Conservation (phyloP, 2,113 vertebrate genomes). For the Syrmaticus mikado region DNA sequence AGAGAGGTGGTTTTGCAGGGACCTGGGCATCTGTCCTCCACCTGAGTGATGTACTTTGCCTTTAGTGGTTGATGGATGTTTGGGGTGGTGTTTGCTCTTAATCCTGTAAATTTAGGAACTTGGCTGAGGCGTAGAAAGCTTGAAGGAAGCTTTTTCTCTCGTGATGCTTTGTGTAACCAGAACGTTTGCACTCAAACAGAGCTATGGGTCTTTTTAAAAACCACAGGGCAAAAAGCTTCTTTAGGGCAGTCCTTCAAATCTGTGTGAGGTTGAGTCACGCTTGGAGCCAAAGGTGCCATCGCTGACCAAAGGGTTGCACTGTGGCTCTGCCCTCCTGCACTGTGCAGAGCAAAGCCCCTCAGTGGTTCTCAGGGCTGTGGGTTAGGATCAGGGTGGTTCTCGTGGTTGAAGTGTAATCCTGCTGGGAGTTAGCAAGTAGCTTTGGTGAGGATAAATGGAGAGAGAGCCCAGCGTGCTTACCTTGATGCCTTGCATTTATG, state of each 20-base stretch:
- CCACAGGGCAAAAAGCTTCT: not conserved
- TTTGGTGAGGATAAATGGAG: not conserved
- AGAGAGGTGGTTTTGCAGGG: not conserved
- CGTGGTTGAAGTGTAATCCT: no score
- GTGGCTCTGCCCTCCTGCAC: not conserved
- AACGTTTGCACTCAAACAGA: not conserved
- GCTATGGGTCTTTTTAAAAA: not conserved
- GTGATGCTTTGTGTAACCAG: not conserved
- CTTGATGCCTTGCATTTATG: not conserved
- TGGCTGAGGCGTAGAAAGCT: not conserved
- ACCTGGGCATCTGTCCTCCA: not conserved
- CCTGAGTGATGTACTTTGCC: not conserved
- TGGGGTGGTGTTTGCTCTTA: not conserved
- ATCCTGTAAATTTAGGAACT: not conserved
- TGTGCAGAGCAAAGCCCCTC: not conserved
- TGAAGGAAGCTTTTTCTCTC: not conserved
- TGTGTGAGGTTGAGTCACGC: fast-evolving
- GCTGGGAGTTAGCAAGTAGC: not conserved
- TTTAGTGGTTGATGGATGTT: not conserved
- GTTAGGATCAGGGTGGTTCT: no score
- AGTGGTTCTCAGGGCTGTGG: not conserved
- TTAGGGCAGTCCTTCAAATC: not conserved
- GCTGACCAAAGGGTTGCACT: not conserved
- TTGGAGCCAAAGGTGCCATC: not conserved
- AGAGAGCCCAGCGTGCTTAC: fast-evolving